Evolutionary conservation across 2,888 invertebrate species (phyloP), one percentile per base, ranked within the genome.

Genomic region (Rhagonycha fulva): DNA sequence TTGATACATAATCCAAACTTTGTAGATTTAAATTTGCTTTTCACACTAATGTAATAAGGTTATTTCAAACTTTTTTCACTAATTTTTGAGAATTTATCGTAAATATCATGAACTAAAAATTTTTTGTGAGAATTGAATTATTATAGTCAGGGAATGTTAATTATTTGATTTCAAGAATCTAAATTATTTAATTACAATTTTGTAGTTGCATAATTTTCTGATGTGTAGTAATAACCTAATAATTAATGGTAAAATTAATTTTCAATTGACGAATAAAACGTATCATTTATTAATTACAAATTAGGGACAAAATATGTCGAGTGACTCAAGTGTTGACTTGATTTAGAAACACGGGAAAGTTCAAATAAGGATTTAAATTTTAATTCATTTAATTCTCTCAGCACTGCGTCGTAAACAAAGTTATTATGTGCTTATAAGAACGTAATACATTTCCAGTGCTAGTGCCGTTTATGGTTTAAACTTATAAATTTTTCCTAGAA

Each of bases 401-500:
- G 24, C n/a, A 26, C 26, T 24, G 26, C 63, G 26, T 66, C 63
- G 63, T 66, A 66, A 66, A 66, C 63, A 66, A 66, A 66, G 63
- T 66, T 66, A 66, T 66, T 66, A 66, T 66, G 24, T 66, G 26
- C 63, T 66, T 66, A 66, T 19, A 66, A 23, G 63, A 66, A 66
- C 63, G 63, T 66, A 66, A 66, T 66, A 66, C 63, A 66, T 66
- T 66, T 66, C 24, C 63, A 24, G 63, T 12, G 63, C 24, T n/a
- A 23, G 26, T 66, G 26, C 63, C 63, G 26, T 66, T 66, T 66
- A 66, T 24, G 63, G 63, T 66, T 66, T 11, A n/a, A 24, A 47
- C n/a, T 66, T 66, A 66, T 66, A 26, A 66, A 66, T 66, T 66
- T 66, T 66, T 66, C 63, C 63, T 24, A 66, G 63, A 66, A 24